Evolutionary conservation across 2,888 invertebrate genomes (phyloP).

Genomic region (Ariolimax columbianus): DNA sequence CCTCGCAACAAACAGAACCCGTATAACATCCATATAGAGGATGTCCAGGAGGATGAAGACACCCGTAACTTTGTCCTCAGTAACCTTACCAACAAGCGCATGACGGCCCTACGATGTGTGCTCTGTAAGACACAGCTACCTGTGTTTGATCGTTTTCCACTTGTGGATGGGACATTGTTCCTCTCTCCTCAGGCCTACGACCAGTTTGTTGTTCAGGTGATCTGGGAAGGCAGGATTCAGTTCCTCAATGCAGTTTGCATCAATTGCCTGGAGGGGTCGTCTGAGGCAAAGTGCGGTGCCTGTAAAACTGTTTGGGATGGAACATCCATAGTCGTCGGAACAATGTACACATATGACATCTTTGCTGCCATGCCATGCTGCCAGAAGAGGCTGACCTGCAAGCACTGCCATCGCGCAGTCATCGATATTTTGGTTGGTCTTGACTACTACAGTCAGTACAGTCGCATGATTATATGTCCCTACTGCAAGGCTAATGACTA

Average conservation of each 20-base stretch:
- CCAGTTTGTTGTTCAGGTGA: constrained; percentile 78
- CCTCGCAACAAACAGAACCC: constrained; percentile 98
- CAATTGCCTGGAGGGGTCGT: constrained; percentile 88
- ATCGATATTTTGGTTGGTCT: constrained; percentile 90
- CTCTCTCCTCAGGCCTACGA: constrained; percentile 95
- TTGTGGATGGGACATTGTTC: constrained; percentile 98
- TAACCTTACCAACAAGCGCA: constrained; percentile 93
- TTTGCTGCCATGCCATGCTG: constrained; percentile 98
- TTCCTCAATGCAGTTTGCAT: constrained; percentile 96
- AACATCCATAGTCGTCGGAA: constrained; percentile 93
- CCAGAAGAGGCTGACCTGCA: constrained; percentile 94
- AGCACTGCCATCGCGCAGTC: constrained; percentile 92
- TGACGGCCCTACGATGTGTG: constrained; percentile 89
- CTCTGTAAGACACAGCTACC: constrained; percentile 90
- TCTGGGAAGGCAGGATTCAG: constrained; percentile 88
- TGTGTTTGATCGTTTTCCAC: constrained; percentile 97
- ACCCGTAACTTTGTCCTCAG: constrained; percentile 96
- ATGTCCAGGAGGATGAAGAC: constrained; percentile 92
- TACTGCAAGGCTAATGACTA: constrained; percentile 93
- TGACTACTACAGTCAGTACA: constrained; percentile 95
- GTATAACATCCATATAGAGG: constrained; percentile 99
- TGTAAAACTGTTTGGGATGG: constrained; percentile 83
- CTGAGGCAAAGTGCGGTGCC: constrained; percentile 77
- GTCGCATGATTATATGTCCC: constrained; percentile 90
- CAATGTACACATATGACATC: constrained; percentile 98